A percentile compares a stretch with the other conserved stretches of the same genome.
Evolutionary conservation across 2,888 invertebrate genomes (phyloP).

Genomic region (Heliconius erato): DNA sequence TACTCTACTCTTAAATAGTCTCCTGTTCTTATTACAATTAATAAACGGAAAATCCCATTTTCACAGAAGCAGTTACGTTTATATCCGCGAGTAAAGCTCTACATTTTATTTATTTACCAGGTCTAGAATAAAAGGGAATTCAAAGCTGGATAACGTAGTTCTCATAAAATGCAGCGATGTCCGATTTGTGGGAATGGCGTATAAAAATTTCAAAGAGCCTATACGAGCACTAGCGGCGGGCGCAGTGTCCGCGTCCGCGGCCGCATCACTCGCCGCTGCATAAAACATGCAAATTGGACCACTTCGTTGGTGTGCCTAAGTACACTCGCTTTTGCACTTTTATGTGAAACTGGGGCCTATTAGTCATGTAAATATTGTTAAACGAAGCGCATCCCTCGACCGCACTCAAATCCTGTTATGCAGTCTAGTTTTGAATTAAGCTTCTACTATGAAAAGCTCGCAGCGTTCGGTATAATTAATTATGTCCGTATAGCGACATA

Average conservation of each 20-base stretch:
- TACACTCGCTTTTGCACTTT: conserved; percentile 83
- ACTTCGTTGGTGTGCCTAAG: conserved; percentile 80
- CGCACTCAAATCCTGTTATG: conserved; percentile 41
- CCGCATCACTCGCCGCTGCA: conserved; percentile 78
- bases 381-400: conserved; percentile 60
- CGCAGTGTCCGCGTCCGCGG: conserved; percentile 68
- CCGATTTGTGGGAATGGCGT: conserved; percentile 82
- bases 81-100: conserved; percentile 23
- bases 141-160: conserved; percentile 61
- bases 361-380: conserved; percentile 83
- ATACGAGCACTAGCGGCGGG: conserved; percentile 57
- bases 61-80: conserved; percentile 15
- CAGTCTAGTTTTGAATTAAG: conserved; percentile 39
- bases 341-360: conserved; percentile 75
- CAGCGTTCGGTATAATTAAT: conserved; percentile 37
- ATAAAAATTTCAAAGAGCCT: conserved; percentile 81
- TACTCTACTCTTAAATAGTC: not conserved
- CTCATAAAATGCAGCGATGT: conserved; percentile 75
- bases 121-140: conserved; percentile 55
- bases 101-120: conserved; percentile 45
- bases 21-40: not conserved
- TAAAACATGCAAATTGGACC: conserved; percentile 85
- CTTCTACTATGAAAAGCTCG: conserved; percentile 37
- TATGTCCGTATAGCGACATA: conserved; percentile 26
- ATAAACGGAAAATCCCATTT: not conserved